Percentiles rank a stretch among this genome's conserved stretches.
Evolutionary conservation across 2,113 vertebrate species (phyloP).

Genomic region (Neogobius melanostomus): DNA sequence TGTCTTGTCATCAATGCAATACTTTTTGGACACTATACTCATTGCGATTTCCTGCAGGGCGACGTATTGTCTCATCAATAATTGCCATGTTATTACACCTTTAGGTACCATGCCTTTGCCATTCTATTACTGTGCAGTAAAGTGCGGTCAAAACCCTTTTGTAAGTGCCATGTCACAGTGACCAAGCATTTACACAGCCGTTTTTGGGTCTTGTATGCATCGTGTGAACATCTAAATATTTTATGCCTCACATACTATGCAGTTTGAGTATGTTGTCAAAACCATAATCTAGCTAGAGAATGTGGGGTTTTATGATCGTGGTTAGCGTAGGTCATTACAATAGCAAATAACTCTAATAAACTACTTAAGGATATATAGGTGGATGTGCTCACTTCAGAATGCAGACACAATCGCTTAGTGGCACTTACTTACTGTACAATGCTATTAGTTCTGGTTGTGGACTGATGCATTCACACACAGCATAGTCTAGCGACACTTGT

Average conservation of each 20-base stretch:
- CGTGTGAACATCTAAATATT: conserved; percentile 12
- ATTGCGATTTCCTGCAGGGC: no score
- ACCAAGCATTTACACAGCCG: conserved; percentile 34
- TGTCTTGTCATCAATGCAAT: no score
- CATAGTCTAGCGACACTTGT: conserved; percentile 20
- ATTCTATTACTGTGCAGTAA: no score
- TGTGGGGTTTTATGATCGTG: conserved; percentile 25
- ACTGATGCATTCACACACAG: conserved; percentile 20
- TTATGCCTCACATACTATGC: conserved; percentile 57
- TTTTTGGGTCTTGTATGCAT: conserved; percentile 19
- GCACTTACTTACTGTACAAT: conserved; percentile 61
- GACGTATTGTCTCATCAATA: no score
- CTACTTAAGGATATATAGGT: conserved; percentile 17
- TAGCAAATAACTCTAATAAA: conserved; percentile 37
- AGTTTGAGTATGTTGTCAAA: conserved; percentile 54
- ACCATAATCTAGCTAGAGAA: conserved; percentile 30
- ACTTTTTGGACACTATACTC: no score
- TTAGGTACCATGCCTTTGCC: no score
- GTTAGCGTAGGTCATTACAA: conserved; percentile 32
- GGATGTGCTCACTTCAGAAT: conserved; percentile 21
- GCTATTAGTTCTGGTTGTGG: conserved; percentile 24
- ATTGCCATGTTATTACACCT: no score
- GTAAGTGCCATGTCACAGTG: conserved; percentile 36
- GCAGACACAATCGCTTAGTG: conserved; percentile 35
- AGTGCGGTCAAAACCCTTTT: conserved; percentile 20